Conservation (phyloP, 2,888 invertebrate genomes). For the Callosobruchus maculatus region DNA sequence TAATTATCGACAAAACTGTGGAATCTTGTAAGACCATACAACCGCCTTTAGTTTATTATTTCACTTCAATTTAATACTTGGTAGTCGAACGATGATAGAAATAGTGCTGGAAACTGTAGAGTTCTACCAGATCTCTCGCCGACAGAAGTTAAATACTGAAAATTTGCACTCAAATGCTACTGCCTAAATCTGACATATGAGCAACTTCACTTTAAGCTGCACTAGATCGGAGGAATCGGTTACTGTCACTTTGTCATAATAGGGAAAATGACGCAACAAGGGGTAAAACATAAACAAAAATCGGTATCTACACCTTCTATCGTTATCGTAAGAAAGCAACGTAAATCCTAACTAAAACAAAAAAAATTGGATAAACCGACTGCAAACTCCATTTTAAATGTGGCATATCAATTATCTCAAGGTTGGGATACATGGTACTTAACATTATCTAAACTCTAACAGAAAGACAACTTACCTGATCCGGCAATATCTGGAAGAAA, state of each 20-base stretch:
- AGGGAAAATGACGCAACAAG: constrained; percentile 4
- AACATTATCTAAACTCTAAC: background rate
- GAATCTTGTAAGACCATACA: no score
- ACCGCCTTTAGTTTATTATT: no score
- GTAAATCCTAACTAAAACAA: constrained; percentile 25
- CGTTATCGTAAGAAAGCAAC: constrained; percentile 8
- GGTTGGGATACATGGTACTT: constrained; percentile 28
- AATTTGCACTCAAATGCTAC: no score
- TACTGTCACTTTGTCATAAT: constrained; percentile 18
- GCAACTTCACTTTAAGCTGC: no score
- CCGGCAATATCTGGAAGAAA: background rate
- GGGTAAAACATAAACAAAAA: background rate
- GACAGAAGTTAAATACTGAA: no score
- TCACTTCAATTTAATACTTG: no score
- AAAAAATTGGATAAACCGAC: constrained; percentile 34
- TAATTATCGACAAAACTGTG: no score
- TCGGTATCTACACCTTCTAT: background rate
- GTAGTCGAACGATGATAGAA: no score
- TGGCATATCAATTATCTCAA: constrained; percentile 38
- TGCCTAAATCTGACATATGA: no score
- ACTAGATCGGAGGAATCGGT: background rate
- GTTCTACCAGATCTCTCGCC: no score
- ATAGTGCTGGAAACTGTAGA: no score
- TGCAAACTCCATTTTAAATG: constrained; percentile 44
- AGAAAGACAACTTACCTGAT: background rate